phyloP scores from a whole-genome alignment of 2,888 invertebrate genomes.

The Trypoxylon attenuatum region DNA sequence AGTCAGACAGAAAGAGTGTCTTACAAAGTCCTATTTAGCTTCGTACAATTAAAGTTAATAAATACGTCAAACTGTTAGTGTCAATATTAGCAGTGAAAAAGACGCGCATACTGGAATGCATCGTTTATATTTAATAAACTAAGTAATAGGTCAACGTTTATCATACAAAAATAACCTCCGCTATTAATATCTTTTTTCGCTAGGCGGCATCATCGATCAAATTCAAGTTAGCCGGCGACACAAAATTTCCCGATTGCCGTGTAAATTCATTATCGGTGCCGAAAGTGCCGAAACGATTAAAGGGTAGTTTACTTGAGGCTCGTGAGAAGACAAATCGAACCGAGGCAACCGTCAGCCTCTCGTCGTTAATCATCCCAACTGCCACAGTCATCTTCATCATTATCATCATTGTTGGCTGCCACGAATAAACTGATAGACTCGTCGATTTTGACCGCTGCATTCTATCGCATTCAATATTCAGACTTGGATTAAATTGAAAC shows the following conservation, averaged over 20 bases:
- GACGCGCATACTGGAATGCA: background rate
- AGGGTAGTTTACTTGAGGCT: conserved; percentile 46
- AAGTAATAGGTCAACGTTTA: background rate
- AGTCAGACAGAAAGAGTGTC: background rate
- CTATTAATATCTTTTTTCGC: background rate
- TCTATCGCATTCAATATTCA: conserved; percentile 34
- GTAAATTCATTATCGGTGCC: conserved; percentile 49
- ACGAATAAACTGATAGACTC: conserved; percentile 36
- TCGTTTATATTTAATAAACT: background rate
- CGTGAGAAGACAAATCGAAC: conserved; percentile 54
- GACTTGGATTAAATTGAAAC: conserved; percentile 45
- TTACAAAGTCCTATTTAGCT: background rate
- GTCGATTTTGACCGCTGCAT: conserved; percentile 38
- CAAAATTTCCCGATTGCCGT: conserved; percentile 40
- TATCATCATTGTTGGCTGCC: conserved; percentile 48
- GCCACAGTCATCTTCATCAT: conserved; percentile 55
- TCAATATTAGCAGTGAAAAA: background rate
- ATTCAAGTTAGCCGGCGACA: conserved; percentile 32
- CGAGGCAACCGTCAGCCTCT: conserved; percentile 39
- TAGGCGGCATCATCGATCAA: conserved; percentile 40
- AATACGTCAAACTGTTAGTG: background rate
- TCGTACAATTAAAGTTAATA: background rate
- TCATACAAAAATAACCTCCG: background rate
- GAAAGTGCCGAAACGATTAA: conserved; percentile 53
- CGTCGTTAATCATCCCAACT: conserved; percentile 54